A percentile compares a stretch with the other conserved stretches of the same genome.
phyloP scores from a whole-genome alignment of 2,113 vertebrate genomes.

The Podarcis raffonei region DNA sequence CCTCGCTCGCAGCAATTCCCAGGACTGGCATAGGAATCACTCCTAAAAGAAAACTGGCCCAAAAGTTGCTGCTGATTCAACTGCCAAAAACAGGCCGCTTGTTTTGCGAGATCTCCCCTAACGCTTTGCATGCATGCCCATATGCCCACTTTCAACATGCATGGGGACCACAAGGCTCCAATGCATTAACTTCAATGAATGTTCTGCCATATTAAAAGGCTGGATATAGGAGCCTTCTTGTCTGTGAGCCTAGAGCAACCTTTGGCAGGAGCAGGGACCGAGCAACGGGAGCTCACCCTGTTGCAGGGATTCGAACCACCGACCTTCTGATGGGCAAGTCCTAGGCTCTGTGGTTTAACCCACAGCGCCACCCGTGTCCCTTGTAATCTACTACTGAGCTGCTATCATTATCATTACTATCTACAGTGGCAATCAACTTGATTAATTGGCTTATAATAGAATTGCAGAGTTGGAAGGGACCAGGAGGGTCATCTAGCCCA shows the following conservation, averaged over 20 bases:
- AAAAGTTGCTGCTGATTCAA: not conserved
- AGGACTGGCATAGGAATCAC: not conserved
- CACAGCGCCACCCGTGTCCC: too few relatives aligned
- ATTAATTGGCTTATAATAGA: too few relatives aligned
- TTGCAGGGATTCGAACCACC: too few relatives aligned
- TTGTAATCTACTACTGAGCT: too few relatives aligned
- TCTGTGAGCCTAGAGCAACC: not conserved
- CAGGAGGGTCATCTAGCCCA: too few relatives aligned
- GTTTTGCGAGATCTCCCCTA: not conserved
- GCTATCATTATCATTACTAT: too few relatives aligned
- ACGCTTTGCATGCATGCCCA: not conserved
- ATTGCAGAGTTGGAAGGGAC: too few relatives aligned
- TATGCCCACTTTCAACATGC: not conserved
- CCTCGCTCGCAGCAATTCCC: not conserved
- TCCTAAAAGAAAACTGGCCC: not conserved
- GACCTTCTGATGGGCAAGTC: too few relatives aligned
- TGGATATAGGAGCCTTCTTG: not conserved
- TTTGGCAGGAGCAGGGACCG: too few relatives aligned
- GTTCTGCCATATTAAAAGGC: not conserved
- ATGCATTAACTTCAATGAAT: not conserved
- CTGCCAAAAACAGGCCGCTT: not conserved
- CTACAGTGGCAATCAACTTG: too few relatives aligned
- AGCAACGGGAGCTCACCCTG: too few relatives aligned
- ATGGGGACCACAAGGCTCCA: not conserved
- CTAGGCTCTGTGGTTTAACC: too few relatives aligned